Evolutionary conservation across 2,113 vertebrate species (phyloP).

Genomic region (Pionites leucogaster): DNA sequence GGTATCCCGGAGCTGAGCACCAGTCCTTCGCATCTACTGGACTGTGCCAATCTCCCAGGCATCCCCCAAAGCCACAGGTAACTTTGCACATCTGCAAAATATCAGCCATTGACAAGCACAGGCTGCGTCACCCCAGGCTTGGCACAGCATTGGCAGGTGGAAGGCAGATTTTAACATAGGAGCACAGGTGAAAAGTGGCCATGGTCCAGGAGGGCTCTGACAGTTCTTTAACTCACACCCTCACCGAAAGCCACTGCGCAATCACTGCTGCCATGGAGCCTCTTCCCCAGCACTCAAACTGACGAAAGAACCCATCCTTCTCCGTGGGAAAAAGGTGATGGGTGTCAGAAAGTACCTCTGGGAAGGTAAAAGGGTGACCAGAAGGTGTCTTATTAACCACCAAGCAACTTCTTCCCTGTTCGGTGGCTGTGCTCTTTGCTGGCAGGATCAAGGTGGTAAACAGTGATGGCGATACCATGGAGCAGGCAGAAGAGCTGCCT

Average conservation of each 20-base stretch:
- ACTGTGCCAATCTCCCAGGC: not conserved
- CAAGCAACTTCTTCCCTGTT: not conserved
- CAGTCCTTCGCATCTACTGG: not conserved
- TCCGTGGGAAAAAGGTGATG: not conserved
- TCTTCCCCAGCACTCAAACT: rapidly evolving
- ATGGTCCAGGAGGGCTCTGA: not conserved
- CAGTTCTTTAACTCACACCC: not conserved
- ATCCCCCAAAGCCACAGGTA: not conserved
- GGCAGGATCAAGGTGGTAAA: not conserved
- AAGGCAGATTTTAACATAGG: not conserved
- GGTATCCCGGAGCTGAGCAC: not conserved
- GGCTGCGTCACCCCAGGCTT: not conserved
- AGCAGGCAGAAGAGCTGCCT: not conserved
- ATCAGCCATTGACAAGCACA: rapidly evolving
- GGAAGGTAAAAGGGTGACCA: not conserved
- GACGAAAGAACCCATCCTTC: not conserved
- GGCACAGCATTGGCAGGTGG: rapidly evolving
- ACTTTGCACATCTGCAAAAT: not conserved
- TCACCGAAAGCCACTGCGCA: rapidly evolving
- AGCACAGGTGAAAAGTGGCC: rapidly evolving
- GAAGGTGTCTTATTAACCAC: not conserved
- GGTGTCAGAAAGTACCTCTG: not conserved
- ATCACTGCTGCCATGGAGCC: rapidly evolving
- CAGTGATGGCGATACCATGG: not conserved
- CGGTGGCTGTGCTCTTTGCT: rapidly evolving